Evolutionary conservation across 2,797 vertebrate species (phyloP), one percentile per base, ranked within the genome.

Genomic region (Xenopus petersii): DNA sequence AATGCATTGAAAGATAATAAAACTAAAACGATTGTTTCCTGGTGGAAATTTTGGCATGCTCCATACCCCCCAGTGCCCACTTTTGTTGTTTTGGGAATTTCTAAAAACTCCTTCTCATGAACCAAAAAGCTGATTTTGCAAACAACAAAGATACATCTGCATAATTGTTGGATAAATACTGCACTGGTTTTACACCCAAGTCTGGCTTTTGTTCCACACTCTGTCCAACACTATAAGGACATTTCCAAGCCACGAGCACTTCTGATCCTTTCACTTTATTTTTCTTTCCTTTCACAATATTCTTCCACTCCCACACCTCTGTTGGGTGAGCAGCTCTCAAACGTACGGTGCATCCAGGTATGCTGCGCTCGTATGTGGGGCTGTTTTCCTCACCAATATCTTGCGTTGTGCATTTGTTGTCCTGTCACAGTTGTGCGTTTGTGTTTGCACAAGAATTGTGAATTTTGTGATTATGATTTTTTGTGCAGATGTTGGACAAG

Each of bases 341-440:
- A 87, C 89, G 77, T 92, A 92, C 75, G 90, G 91, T 86, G 87
- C 91, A 76, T 93, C 91, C 92, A 93, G 92, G 92, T 93, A 92
- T 86, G 89, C 90, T 61, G 83, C 86, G 89, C 88, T 88, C 89
- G 88, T 85, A 81, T 71, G 75, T 79, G 55, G 64, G 60, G 6
- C 10, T 77, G 75, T 73, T 16, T 58, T 49, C 60, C 75, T 64
- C 46, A 49, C 65, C 46, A 13, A 7, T 64, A 12, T 58, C 47
- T 67, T 54, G 64, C 48, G 46, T 77, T 55, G 75, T 77, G 59
- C 70, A 47, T 71, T 55, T 58, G 64, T 55, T 68, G 42, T 69
- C 59, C 47, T 71, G 67, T 73, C 24, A n/a, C 54, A 68, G 21
- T 30, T 77, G 70, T 73, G 59, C 4, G 5, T 73, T 68, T 73